These are phyloP conservation scores for Neomorphus geoffroyi DNA, from an alignment of 2,797 vertebrate species.

Conservation along the genomic window DNA sequence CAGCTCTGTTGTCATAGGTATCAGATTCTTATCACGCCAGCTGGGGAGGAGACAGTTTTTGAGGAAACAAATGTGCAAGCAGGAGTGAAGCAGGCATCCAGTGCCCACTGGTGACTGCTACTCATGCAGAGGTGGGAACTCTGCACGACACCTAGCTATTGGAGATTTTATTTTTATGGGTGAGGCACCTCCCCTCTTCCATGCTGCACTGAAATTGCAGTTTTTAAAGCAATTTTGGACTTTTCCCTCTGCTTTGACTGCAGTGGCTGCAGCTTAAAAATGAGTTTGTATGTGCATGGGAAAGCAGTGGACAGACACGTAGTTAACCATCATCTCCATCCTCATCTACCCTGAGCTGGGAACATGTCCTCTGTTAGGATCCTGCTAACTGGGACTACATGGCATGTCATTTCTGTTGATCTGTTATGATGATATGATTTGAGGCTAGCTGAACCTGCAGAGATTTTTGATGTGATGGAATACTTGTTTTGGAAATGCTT, in stretches of 20 bases:
- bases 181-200: not conserved
- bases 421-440: not conserved
- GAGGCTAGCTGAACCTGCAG: not conserved
- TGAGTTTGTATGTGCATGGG: not conserved
- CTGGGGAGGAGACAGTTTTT: not conserved
- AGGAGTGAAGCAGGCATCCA: not conserved
- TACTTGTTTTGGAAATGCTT: not conserved
- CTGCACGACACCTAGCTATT: accelerated
- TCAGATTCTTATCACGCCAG: not conserved
- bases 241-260: not conserved
- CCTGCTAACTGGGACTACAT: not conserved
- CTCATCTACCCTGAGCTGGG: not conserved
- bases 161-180: not conserved
- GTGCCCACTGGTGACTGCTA: not conserved
- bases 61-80: not conserved
- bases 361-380: not conserved
- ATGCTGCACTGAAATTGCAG: not conserved
- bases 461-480: not conserved
- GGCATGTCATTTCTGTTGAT: accelerated
- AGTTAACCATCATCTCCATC: not conserved
- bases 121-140: not conserved
- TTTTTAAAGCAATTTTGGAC: not conserved
- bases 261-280: not conserved
- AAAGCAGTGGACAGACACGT: not conserved
- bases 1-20: not conserved